Evolutionary conservation across 2,888 invertebrate species (phyloP), one percentile per base, ranked within the genome.

Genomic region (Rhingia rostrata): DNA sequence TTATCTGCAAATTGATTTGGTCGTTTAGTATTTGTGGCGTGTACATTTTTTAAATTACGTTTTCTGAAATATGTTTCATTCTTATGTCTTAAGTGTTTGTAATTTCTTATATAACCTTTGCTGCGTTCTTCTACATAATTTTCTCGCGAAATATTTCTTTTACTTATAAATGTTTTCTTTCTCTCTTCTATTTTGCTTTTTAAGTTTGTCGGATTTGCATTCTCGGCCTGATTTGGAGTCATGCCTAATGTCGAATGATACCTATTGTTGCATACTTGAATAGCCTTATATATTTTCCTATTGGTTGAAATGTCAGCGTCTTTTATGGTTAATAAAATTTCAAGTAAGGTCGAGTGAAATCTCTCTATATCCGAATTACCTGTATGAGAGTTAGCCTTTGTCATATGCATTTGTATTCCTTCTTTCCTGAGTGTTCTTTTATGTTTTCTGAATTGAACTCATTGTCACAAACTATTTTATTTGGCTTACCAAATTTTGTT

Each of bases 11-110:
- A 51, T 32, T 51, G n/a, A 32, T 51, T 51, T 22, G 51, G 39
- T 41, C 37, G 14, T 51, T 51, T 64, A 51, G 22, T 22, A 37
- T 47, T 72, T 70, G 60, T 60, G 22, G 72, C 6, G 30, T 73
- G 43, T 14, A 53, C 32, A 47, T 47, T 74, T 12, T 32, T 30
- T 56, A 61, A 39, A 30, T 53, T 47, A 9, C 54, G 37, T 32
- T 58, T 56, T 49, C 64, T 39, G 7, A 49, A 66, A 35, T 66
- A 58, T n/a, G 45, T 35, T 37, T 74, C 66, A 74, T 74, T 58
- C 58, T 75, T 75, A 49, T 75, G 74, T 14, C 58, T 22, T 61
- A 73, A 14, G 54, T 73, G 54, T 14, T 73, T 73, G 47, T 73
- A 63, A 39, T 73, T 73, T 73, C 54, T 63, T 54, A 64, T 73